These are phyloP conservation scores for Holotrichia oblita DNA, from an alignment of 1,140 invertebrate genomes.

Conservation along the genomic window DNA sequence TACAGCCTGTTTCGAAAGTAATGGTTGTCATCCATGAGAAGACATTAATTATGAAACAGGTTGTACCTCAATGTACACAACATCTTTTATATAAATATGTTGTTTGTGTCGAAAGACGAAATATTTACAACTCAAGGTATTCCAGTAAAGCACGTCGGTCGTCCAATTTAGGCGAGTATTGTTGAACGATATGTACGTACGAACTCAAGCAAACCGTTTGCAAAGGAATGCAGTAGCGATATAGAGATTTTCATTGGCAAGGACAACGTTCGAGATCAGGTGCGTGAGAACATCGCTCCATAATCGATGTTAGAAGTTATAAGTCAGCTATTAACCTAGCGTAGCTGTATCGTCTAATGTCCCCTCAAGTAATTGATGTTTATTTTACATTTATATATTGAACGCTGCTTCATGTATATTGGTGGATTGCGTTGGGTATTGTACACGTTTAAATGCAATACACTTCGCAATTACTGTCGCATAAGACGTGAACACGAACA, in stretches of 20 bases:
- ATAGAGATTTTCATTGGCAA: conserved; percentile 41
- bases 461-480: conserved; percentile 24
- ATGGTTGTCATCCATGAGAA: too few relatives aligned
- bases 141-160: conserved; percentile 23
- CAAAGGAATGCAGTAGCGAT: conserved; percentile 38
- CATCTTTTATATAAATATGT: neutral
- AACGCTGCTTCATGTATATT: neutral
- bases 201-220: conserved; percentile 14
- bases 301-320: conserved; percentile 43
- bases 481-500: conserved; percentile 29
- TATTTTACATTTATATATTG: conserved; percentile 40
- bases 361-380: conserved; percentile 41
- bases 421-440: neutral
- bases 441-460: conserved; percentile 27
- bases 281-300: conserved; percentile 43
- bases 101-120: conserved; percentile 18
- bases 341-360: conserved; percentile 42
- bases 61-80: too few relatives aligned
- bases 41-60: too few relatives aligned
- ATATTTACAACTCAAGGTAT: conserved; percentile 17
- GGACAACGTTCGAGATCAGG: conserved; percentile 42
- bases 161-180: conserved; percentile 23
- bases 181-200: neutral
- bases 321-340: conserved; percentile 41
- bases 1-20: too few relatives aligned